Percentiles rank a stretch among this genome's conserved stretches.
phyloP scores from a whole-genome alignment of 2,888 invertebrate genomes.

The Leptinotarsa rubiginosa region DNA sequence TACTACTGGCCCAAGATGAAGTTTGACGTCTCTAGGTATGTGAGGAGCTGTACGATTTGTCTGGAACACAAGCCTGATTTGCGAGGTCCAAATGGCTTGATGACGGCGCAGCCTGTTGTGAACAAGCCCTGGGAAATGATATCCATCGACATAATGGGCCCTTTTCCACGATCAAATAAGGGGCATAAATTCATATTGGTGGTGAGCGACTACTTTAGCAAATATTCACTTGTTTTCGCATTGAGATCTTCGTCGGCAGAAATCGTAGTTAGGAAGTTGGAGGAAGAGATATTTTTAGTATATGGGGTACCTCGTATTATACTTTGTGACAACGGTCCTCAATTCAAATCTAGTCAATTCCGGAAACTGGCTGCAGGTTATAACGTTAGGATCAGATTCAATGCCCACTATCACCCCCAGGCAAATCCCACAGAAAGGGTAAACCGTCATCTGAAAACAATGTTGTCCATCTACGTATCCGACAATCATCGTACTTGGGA shows the following conservation, averaged over 20 bases:
- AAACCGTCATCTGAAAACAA: constrained; percentile 26
- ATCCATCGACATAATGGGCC: too few relatives aligned
- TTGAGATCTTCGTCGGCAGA: constrained; percentile 32
- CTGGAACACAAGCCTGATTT: too few relatives aligned
- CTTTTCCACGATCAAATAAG: constrained; percentile 24
- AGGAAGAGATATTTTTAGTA: constrained; percentile 30
- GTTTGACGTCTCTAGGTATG: constrained; percentile 1
- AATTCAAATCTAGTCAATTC: constrained; percentile 32
- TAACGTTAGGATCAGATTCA: constrained; percentile 20
- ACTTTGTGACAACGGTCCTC: constrained; percentile 38
- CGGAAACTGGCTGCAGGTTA: constrained; percentile 20
- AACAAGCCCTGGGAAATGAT: too few relatives aligned
- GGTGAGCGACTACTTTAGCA: constrained; percentile 25
- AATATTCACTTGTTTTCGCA: constrained; percentile 33
- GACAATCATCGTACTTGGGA: constrained; percentile 38
- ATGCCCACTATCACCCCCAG: constrained; percentile 37
- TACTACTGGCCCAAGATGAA: constrained; percentile 34
- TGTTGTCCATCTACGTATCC: constrained; percentile 23
- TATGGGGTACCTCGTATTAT: constrained; percentile 8
- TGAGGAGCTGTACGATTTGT: too few relatives aligned
- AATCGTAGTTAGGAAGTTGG: constrained; percentile 21
- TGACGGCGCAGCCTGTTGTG: too few relatives aligned
- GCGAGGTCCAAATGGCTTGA: too few relatives aligned
- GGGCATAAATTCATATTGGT: constrained; percentile 30
- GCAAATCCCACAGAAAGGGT: constrained; percentile 29